phyloP scores from a whole-genome alignment of 1,140 invertebrate genomes.

The Globodera ellingtonae region DNA sequence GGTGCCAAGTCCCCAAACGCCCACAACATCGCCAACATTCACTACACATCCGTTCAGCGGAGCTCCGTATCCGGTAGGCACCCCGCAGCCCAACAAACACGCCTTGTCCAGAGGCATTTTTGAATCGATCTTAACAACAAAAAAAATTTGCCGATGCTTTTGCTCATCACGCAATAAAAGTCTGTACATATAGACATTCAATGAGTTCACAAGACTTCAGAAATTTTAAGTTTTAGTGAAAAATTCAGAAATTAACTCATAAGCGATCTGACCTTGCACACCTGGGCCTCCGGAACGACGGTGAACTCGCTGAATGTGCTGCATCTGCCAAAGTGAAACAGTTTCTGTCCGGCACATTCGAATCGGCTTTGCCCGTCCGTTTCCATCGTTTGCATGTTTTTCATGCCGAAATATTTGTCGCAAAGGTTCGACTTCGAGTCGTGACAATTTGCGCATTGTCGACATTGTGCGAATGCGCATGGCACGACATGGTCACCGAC shows the following conservation, averaged over 20 bases:
- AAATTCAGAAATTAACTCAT: not conserved
- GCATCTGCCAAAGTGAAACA: conserved; percentile 98
- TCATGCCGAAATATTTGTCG: conserved; percentile 60
- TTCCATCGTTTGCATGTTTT: conserved; percentile 76
- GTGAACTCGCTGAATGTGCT: conserved; percentile 97
- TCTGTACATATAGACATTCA: too few relatives aligned
- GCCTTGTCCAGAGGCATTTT: conserved; percentile 83
- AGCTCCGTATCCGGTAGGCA: conserved; percentile 76
- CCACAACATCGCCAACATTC: conserved; percentile 77
- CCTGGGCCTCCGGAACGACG: conserved; percentile 90
- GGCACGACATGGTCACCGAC: conserved; percentile 93
- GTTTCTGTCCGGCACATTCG: conserved; percentile 82
- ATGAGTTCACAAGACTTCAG: too few relatives aligned
- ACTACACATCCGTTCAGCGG: conserved; percentile 87
- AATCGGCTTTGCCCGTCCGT: conserved; percentile 89
- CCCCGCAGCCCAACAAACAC: conserved; percentile 92
- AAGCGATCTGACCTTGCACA: conserved; percentile 75
- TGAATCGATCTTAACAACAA: conserved; percentile 58
- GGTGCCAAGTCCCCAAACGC: conserved; percentile 91
- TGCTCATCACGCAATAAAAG: too few relatives aligned
- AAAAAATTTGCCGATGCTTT: too few relatives aligned
- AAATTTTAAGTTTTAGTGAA: not conserved
- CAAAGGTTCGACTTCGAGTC: conserved; percentile 83
- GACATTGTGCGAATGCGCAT: conserved; percentile 91
- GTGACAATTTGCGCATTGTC: conserved; percentile 92